Evolutionary conservation across 2,888 invertebrate genomes (phyloP).

Genomic region (Epistrophella euchroma): DNA sequence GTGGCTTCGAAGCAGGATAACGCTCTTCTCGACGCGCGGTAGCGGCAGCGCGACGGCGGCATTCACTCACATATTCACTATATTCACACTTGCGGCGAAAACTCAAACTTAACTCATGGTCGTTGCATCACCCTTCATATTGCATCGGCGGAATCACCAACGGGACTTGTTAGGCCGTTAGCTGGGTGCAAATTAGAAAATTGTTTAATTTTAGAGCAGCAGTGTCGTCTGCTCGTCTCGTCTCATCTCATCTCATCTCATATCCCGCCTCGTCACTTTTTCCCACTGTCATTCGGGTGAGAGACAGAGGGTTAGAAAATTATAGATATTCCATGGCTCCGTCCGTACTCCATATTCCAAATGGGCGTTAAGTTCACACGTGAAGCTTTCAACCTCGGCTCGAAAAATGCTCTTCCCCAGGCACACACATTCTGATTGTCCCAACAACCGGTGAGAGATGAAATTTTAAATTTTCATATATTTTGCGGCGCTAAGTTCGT

Average conservation of each 20-base stretch:
- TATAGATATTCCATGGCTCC: slow-evolving; percentile 33
- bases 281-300: background rate
- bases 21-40: background rate
- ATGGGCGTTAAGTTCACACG: slow-evolving; percentile 21
- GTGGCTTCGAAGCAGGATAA: slow-evolving; percentile 21
- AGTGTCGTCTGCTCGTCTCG: slow-evolving; percentile 46
- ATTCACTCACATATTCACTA: slow-evolving; percentile 32
- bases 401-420: slow-evolving; percentile 44
- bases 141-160: slow-evolving; percentile 57
- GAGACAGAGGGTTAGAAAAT: slow-evolving; percentile 47
- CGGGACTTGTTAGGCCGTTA: slow-evolving; percentile 71
- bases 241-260: slow-evolving; percentile 22
- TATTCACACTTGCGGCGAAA: slow-evolving; percentile 42
- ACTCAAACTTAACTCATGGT: slow-evolving; percentile 11
- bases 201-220: slow-evolving; percentile 71
- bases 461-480: slow-evolving; percentile 72
- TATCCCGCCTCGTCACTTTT: slow-evolving; percentile 1
- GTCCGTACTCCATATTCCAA: slow-evolving; percentile 37
- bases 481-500: slow-evolving; percentile 63
- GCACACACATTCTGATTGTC: slow-evolving; percentile 46
- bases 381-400: slow-evolving; percentile 22
- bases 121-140: background rate
- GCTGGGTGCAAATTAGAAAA: slow-evolving; percentile 75
- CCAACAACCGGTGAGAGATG: slow-evolving; percentile 57
- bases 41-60: background rate